These are phyloP conservation scores for Nomia melanderi DNA, from an alignment of 1,140 invertebrate genomes.

Conservation along the genomic window DNA sequence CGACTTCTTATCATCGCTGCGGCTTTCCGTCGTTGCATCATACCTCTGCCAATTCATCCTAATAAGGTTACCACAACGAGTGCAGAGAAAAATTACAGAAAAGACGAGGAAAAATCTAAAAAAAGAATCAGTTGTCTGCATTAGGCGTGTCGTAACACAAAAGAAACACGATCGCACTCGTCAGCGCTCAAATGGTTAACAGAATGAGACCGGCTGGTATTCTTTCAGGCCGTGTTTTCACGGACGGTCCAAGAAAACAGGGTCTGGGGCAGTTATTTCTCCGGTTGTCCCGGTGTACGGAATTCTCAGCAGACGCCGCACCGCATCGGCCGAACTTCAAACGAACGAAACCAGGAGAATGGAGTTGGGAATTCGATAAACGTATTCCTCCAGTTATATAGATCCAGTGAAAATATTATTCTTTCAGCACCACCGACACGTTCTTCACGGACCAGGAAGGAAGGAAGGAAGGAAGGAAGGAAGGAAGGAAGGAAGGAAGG, in stretches of 20 bases:
- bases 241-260: neutral
- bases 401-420: slow-evolving; percentile 51
- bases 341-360: slow-evolving; percentile 27
- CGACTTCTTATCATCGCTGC: too few relatives aligned
- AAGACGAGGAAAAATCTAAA: too few relatives aligned
- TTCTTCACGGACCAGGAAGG: neutral
- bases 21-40: too few relatives aligned
- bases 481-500: neutral
- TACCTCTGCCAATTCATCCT: too few relatives aligned
- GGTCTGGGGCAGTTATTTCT: slow-evolving; percentile 36
- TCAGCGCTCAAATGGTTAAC: neutral
- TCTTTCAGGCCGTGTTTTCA: slow-evolving; percentile 8
- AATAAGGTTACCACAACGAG: too few relatives aligned
- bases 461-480: neutral
- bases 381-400: slow-evolving; percentile 44
- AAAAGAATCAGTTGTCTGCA: too few relatives aligned
- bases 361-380: slow-evolving; percentile 48
- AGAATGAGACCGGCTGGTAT: slow-evolving; percentile 18
- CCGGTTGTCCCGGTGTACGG: slow-evolving; percentile 13
- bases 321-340: slow-evolving; percentile 22
- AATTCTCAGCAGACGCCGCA: slow-evolving; percentile 4
- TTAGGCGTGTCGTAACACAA: too few relatives aligned
- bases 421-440: slow-evolving; percentile 46
- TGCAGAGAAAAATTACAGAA: too few relatives aligned
- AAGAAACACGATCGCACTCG: too few relatives aligned